Evolutionary conservation across 1,140 invertebrate species (phyloP).

Genomic region (Ctenoplectra terminalis): DNA sequence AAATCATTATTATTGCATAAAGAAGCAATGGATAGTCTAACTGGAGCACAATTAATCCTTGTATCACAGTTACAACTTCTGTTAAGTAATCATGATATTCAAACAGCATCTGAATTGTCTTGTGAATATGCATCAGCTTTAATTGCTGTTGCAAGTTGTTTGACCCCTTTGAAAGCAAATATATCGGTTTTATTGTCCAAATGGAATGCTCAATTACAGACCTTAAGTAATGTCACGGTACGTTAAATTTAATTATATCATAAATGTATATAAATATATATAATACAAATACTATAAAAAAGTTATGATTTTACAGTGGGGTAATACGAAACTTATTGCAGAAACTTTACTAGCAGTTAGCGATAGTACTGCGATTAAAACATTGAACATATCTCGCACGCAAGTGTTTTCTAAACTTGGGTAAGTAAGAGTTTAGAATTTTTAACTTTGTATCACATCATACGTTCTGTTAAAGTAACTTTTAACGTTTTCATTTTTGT

Average conservation of each 20-base stretch:
- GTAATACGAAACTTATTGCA: conserved; percentile 73
- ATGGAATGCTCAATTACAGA: conserved; percentile 77
- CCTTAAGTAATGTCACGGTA: conserved; percentile 73
- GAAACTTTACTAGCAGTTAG: conserved; percentile 68
- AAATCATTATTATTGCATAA: conserved; percentile 71
- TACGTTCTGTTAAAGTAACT: not conserved
- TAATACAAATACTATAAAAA: not conserved
- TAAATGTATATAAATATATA: not conserved
- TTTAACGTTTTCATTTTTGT: conserved; percentile 45
- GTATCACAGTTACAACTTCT: conserved; percentile 74
- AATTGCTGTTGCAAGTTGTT: conserved; percentile 68
- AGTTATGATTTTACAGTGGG: conserved; percentile 73
- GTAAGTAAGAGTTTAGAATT: conserved; percentile 56
- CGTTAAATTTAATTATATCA: conserved; percentile 39
- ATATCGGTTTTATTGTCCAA: conserved; percentile 73
- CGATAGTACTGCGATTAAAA: conserved; percentile 65
- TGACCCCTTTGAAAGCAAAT: conserved; percentile 60
- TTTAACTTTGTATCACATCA: not conserved
- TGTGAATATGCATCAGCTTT: conserved; percentile 77
- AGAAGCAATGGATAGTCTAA: conserved; percentile 72
- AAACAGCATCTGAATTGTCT: conserved; percentile 70
- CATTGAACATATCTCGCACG: conserved; percentile 64
- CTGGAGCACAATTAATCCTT: conserved; percentile 68
- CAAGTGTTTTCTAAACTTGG: conserved; percentile 72
- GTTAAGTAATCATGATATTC: conserved; percentile 73